Evolutionary conservation across 2,113 vertebrate genomes (phyloP).

Genomic region (Paracanthobrama guichenoti): DNA sequence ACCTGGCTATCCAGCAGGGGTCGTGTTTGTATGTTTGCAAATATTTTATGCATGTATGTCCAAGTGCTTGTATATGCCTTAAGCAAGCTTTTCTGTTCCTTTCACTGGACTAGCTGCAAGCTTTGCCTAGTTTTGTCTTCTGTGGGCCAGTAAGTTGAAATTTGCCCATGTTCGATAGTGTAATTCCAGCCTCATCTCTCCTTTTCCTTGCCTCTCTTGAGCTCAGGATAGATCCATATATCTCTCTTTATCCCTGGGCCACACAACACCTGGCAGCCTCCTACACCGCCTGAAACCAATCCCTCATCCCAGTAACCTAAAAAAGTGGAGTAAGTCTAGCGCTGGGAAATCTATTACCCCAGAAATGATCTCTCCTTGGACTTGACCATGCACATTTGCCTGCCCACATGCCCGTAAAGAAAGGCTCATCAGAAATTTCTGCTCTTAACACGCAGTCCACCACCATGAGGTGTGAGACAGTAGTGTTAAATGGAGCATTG

Average conservation of each 20-base stretch:
- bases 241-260: constrained; percentile 50
- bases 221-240: constrained; percentile 46
- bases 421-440: constrained; percentile 7
- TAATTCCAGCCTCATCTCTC: constrained; percentile 26
- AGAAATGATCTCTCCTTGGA: constrained; percentile 39
- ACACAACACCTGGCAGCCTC: constrained; percentile 37
- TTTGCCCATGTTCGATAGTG: constrained; percentile 4
- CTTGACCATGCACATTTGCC: constrained; percentile 39
- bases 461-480: background rate
- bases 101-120: background rate
- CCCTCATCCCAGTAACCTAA: constrained; percentile 48
- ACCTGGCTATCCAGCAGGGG: background rate
- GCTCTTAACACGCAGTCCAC: background rate
- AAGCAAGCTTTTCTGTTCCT: background rate
- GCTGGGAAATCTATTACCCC: constrained; percentile 47
- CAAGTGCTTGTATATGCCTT: background rate
- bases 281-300: constrained; percentile 42
- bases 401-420: constrained; percentile 37
- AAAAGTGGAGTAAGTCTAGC: constrained; percentile 26
- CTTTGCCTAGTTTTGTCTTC: background rate
- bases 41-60: background rate
- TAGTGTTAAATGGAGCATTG: constrained; percentile 29
- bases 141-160: constrained; percentile 17
- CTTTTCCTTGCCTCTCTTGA: constrained; percentile 21
- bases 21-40: background rate